Evolutionary conservation across 2,797 vertebrate genomes (phyloP), one percentile per base, ranked within the genome.

Genomic region (Helarctos malayanus): DNA sequence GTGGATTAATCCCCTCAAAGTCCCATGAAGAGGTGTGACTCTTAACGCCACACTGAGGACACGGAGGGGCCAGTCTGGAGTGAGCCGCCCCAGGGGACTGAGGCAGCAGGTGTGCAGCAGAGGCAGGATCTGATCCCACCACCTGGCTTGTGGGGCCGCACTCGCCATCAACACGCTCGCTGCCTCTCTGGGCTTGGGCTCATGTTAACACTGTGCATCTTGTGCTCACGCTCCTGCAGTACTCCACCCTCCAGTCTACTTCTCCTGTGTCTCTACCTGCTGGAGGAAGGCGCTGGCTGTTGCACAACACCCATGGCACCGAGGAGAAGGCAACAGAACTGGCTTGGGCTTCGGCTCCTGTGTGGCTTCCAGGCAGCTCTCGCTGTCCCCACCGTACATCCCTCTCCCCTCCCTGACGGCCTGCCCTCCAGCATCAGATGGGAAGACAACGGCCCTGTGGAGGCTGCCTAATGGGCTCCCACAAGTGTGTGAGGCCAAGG

Each of bases 61-160:
- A 25, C 38, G 38, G 38, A 29, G 69, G 25, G 54, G 32, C 18
- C 38, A 5, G 75, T 21, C 3, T 19, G 15, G 29, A 65, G 71
- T 14, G 9, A 54, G 19, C 38, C 16, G 57, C 35, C 14, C 14
- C 38, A 14, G 23, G 45, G 59, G 68, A 73, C 9, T 2, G 38
- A 85, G 0, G 27, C 35, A 19, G 23, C 18, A 13, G 57, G 54
- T 29, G 14, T 27, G 1, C 0, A 1, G n/a, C 0, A 9, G 23
- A 29, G 32, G 61, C 32, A 12, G 69, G 69, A 65, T 65, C 82
- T 10, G 14, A 41, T 57, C 29, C 47, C 82, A 47, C 21, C 16
- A 1, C 25, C 59, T 45, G 82, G 59, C 82, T 2, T 14, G 4
- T 23, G 35, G 32, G 5, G 12, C 21, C 7, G 7, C 18, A 5